Evolutionary conservation across 92 coral and sea anemone species (phyloP).

Genomic region (Micromussa lordhowensis): DNA sequence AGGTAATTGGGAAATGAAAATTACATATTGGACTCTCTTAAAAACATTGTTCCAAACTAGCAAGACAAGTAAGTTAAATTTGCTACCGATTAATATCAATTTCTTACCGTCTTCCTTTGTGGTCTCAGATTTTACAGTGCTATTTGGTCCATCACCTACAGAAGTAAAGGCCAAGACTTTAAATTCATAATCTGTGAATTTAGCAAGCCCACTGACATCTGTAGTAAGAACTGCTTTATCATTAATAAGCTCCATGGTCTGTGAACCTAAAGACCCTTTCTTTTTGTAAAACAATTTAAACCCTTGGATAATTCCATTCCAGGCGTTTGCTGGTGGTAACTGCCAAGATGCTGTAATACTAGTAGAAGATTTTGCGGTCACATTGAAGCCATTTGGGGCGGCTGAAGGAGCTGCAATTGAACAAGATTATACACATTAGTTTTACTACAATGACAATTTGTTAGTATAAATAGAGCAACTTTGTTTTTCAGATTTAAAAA

Average conservation of each 20-base stretch:
- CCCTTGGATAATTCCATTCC: conserved; percentile 35
- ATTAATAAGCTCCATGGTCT: not conserved
- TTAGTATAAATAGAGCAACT: too few relatives aligned
- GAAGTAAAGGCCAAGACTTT: conserved; percentile 37
- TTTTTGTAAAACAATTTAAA: conserved; percentile 25
- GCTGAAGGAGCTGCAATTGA: not conserved
- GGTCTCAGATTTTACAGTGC: not conserved
- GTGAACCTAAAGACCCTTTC: not conserved
- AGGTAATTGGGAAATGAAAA: too few relatives aligned
- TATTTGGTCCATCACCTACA: not conserved
- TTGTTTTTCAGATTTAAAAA: too few relatives aligned
- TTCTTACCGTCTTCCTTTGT: not conserved
- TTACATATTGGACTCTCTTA: too few relatives aligned
- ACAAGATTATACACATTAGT: too few relatives aligned
- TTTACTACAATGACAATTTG: too few relatives aligned
- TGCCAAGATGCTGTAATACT: conserved; percentile 28
- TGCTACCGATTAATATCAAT: too few relatives aligned
- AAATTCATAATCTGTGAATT: conserved; percentile 43
- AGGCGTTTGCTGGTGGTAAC: conserved; percentile 5
- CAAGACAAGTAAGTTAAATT: too few relatives aligned
- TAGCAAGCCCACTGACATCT: too few relatives aligned
- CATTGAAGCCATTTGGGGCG: not conserved
- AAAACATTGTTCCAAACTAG: not conserved
- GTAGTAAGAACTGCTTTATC: not conserved
- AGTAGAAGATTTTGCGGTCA: not conserved